Evolutionary conservation across 1,140 invertebrate genomes (phyloP), one percentile per base, ranked within the genome.

Genomic region (Telenomus remus): DNA sequence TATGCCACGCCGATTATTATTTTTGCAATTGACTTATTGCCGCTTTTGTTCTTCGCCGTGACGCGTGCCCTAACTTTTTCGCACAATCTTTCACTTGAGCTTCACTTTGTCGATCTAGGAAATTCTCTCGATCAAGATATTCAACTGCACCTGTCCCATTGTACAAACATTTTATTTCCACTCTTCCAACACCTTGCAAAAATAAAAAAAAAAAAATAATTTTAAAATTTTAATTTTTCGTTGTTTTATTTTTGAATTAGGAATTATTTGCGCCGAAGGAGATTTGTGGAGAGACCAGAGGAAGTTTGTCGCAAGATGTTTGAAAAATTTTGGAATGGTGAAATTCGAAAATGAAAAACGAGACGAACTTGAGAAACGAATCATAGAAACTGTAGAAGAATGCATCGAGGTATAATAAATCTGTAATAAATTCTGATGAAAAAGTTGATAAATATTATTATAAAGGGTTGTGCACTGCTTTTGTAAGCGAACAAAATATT

Each of bases 241-340:
- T 44, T 13, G 13, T 13, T 44, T 14, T 80, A 1, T 80, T 81
- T 34, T 47, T n/a, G n/a, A 19, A 14, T 57, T 80, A 96, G 95
- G 95, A 51, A 83, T 96, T 4, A 94, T 96, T 79, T 94, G 93
- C 64, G 91, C 95, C 1, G 93, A 96, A 84, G 95, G 95, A 0
- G 88, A 90, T 4, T 80, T 92, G 12, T 98, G 96, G 96, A 92
- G 91, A 73, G 92, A 96, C 74, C 95, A 97, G 77, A 89, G 96
- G 19, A 92, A 91, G 79, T 93, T 96, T 72, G 89, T 93, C 0
- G 87, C 91, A 1, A 87, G 87, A 4, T 93, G 92, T 84, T 86
- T 98, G 7, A 93, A 94, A 82, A 90, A 91, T 53, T 90, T 96
- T 55, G 95, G 96, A 1, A 93, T 94, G 89, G 89, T 91, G 3